These are phyloP conservation scores for Arion vulgaris DNA, from an alignment of 1,140 invertebrate genomes.

Conservation along the genomic window DNA sequence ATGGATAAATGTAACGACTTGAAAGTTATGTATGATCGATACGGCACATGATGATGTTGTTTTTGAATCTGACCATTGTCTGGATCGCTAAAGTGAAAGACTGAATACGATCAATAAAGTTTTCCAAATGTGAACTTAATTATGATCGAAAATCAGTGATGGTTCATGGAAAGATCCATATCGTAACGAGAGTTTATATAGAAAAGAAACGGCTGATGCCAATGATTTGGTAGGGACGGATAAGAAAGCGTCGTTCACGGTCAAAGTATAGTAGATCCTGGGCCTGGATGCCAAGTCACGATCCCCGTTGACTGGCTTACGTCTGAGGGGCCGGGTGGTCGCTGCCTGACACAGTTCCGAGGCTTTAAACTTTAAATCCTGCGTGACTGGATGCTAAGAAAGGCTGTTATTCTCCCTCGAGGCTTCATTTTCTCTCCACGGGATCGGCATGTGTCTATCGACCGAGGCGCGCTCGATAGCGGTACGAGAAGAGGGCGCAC, in stretches of 20 bases:
- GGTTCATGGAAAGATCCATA: no score
- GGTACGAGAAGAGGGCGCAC: not conserved
- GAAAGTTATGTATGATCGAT: no score
- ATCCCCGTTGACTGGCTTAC: slow-evolving; percentile 12
- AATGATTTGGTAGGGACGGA: not conserved
- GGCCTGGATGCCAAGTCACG: slow-evolving; percentile 29
- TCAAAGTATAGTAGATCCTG: not conserved
- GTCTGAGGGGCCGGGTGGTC: slow-evolving; percentile 21
- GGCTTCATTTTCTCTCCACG: slow-evolving; percentile 19
- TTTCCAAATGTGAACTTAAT: no score
- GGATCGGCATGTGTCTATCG: not conserved
- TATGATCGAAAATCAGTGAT: no score
- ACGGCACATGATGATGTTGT: no score
- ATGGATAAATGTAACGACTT: no score
- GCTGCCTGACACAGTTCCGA: slow-evolving; percentile 11
- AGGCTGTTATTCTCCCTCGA: slow-evolving; percentile 26
- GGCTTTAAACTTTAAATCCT: slow-evolving; percentile 32
- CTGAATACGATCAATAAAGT: no score
- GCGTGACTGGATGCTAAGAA: slow-evolving; percentile 13
- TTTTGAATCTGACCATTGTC: no score
- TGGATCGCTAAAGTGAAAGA: no score
- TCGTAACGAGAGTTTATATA: no score
- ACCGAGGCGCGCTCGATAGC: slow-evolving; percentile 5
- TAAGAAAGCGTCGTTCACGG: not conserved
- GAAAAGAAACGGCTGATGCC: not conserved